Conservation (phyloP, 2,888 invertebrate species). For the Hipparchia semele region DNA sequence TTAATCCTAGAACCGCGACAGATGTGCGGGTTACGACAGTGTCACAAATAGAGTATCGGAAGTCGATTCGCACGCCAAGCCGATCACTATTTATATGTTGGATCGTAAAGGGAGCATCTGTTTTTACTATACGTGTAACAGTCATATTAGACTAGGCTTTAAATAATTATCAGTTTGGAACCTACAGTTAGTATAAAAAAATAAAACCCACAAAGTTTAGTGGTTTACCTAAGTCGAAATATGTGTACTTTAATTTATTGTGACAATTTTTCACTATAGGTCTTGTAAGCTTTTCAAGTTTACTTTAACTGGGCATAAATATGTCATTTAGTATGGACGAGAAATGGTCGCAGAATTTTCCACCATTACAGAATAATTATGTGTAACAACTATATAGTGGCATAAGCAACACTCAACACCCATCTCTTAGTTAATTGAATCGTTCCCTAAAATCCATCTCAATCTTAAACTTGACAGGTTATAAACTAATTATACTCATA, state of each 20-base stretch:
- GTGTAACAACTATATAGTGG: too few species aligned
- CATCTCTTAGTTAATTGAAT: not conserved
- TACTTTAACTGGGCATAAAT: too few species aligned
- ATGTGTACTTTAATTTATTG: too few species aligned
- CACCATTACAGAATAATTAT: not conserved
- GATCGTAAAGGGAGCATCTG: constrained; percentile 45
- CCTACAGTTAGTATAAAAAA: not conserved
- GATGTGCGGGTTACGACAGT: constrained; percentile 18
- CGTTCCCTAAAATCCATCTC: not conserved
- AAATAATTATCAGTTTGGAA: constrained; percentile 4
- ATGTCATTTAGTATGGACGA: too few species aligned
- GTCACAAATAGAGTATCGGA: constrained; percentile 37
- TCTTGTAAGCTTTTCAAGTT: too few species aligned
- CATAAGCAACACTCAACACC: not conserved
- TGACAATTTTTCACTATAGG: too few species aligned
- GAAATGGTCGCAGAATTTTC: too few species aligned
- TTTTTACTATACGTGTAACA: constrained; percentile 38
- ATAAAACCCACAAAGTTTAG: too few species aligned
- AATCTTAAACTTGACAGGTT: constrained; percentile 7
- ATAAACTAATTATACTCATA: not conserved
- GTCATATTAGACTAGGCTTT: constrained; percentile 17
- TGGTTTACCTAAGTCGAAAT: too few species aligned
- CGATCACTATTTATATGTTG: constrained; percentile 73
- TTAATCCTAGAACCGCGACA: constrained; percentile 11
- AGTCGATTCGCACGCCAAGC: constrained; percentile 70